Base-by-base conservation (phyloP, 2,797 vertebrate species). In the Mormyrops boulengeri region DNA sequence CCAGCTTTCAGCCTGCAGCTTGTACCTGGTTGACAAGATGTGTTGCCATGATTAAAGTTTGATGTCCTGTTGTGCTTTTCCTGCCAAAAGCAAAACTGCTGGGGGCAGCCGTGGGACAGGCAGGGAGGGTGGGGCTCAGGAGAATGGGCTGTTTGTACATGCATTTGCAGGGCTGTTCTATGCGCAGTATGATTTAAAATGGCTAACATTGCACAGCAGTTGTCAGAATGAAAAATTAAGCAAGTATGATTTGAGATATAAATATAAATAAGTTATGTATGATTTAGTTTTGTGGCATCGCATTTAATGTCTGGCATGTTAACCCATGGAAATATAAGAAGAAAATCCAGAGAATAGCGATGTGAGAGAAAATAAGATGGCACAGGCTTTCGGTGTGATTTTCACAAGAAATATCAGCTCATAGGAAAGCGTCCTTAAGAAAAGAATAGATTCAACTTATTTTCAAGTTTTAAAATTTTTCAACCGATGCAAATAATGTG, bases 11-110 rank as follows among this genome's bases (percentile, higher is more conserved):
- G 34, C 73, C n/a, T 89, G 11, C 34, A 26, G 66, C 73, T 80
- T 80, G 85, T 88, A 92, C 92, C 88, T 88, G 92, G 91, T 90
- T 91, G 89, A 90, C 92, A 90, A 73, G 55, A 89, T 91, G 85
- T 90, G 88, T 90, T 92, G 91, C 90, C 77, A 91, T 41, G 84
- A 91, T 91, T 89, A 92, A 92, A 91, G 91, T 93, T 91, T 93
- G 91, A 93, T 93, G 91, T 93, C 91, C 92, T 50, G 30, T 52
- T 38, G 47, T 34, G 26, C 47, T 60, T 73, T 26, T 26, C 4
- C 30, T 52, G 47, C 88, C 26, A 30, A 50, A 30, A 52, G 2
- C 41, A 77, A 77, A 11, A 34, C 22, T 34, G 47, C 66, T 30
- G n/a, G 11, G 34, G 86, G 55, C 55, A 38, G 38, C 34, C 47